Conservation (phyloP, 64 coral and sea anemone species). For the Porites australiensis region DNA sequence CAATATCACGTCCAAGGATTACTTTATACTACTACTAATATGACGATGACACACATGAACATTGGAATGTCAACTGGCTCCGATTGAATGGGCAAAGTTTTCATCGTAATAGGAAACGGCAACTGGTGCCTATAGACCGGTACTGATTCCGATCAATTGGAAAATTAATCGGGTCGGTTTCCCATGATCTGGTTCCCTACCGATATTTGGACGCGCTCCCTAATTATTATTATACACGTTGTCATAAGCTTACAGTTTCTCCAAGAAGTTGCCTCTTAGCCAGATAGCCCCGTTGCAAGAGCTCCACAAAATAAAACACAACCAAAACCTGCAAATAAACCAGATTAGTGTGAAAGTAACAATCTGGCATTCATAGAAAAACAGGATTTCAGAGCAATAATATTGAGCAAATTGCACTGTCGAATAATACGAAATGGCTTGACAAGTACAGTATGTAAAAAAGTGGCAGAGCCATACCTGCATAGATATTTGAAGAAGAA, state of each 20-base stretch:
- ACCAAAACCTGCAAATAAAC: constrained; percentile 28
- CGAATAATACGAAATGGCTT: not conserved
- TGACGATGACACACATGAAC: too few relatives aligned
- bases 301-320: constrained; percentile 57
- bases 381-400: not conserved
- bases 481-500: constrained; percentile 24
- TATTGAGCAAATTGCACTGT: too few relatives aligned
- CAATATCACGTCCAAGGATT: not conserved
- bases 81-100: too few relatives aligned
- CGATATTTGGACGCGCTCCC: too few relatives aligned
- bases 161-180: too few relatives aligned
- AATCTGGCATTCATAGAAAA: too few relatives aligned
- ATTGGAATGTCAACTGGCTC: too few relatives aligned
- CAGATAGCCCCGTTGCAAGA: constrained; percentile 37
- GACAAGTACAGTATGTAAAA: not conserved
- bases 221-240: too few relatives aligned
- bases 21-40: not conserved
- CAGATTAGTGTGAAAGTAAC: not conserved
- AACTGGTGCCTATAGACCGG: too few relatives aligned
- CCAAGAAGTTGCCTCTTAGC: constrained; percentile 2
- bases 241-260: not conserved
- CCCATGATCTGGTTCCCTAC: too few relatives aligned
- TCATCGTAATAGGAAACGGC: too few relatives aligned
- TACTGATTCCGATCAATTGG: too few relatives aligned
- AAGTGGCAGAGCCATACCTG: not conserved